Base-by-base conservation (phyloP, 2,797 vertebrate species). In the Chloroceryle inda region DNA sequence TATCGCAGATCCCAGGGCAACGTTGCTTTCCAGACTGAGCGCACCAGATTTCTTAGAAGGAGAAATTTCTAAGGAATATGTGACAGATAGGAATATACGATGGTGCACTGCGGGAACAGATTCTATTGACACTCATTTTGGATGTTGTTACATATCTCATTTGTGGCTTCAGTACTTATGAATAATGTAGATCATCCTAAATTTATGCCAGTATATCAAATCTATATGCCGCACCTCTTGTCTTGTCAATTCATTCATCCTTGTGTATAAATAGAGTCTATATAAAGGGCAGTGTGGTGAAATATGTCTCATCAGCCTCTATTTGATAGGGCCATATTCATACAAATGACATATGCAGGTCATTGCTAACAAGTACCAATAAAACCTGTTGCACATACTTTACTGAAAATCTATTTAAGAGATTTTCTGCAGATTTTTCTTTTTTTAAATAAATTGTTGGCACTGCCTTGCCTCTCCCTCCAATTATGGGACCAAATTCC, bases 81-180 rank as follows among this genome's bases (percentile, higher is more conserved):
- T 96, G 96, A 96, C 96, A 97, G 96, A 96, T 95, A 96, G 96
- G 85, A 94, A 94, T 97, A 73, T 96, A 96, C 7, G 95, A 81
- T 92, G 94, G 92, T 94, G 87, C 95, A 50, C 95, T 95, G 95
- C 5, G 3, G 96, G 96, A 96, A 97, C 96, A 97, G 96, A 96
- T 97, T 97, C 96, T 97, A 97, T 96, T 97, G 96, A 96, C 96
- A 96, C 92, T 96, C 96, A 97, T 97, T 97, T 97, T 97, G 96
- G 95, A 96, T 96, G 95, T 96, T 97, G 96, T 95, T 96, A 92
- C 96, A 94, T 97, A 96, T 97, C 96, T 96, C 96, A 97, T 97
- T 97, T 97, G 96, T 97, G 96, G 95, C 95, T 97, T 96, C 94
- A 95, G 96, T 92, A 55, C 96, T 96, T 92, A 96, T 96, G 96